Percentiles rank a stretch among this genome's conserved stretches.
Conservation (phyloP, 2,113 vertebrate genomes). For the Apus apus region DNA sequence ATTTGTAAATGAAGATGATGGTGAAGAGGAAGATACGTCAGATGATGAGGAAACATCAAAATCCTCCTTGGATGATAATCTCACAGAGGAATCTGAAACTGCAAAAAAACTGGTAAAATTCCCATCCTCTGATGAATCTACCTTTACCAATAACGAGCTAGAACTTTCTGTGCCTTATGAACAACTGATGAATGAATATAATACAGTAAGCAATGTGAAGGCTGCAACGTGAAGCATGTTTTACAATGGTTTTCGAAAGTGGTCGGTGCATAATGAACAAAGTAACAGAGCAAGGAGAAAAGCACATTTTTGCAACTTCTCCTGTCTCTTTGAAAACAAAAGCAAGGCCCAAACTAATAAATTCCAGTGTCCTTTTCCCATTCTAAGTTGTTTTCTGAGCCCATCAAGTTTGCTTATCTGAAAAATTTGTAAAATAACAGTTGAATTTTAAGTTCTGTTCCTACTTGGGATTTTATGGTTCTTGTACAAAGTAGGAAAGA, state of each 20-base stretch:
- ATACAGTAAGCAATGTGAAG: constrained; percentile 84
- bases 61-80: constrained; percentile 89
- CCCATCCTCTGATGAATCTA: constrained; percentile 85
- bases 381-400: constrained; percentile 21
- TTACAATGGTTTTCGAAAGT: constrained; percentile 7
- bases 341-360: constrained; percentile 30
- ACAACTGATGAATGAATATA: constrained; percentile 90
- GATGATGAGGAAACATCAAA: constrained; percentile 86
- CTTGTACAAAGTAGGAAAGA: constrained; percentile 28
- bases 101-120: constrained; percentile 79
- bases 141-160: constrained; percentile 85
- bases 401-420: neutral
- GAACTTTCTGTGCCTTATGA: constrained; percentile 90
- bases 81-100: constrained; percentile 71
- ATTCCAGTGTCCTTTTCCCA: neutral
- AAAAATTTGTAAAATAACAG: constrained; percentile 58
- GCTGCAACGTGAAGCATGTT: constrained; percentile 70
- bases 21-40: constrained; percentile 70
- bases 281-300: constrained; percentile 9
- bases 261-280: constrained; percentile 2
- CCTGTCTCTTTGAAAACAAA: constrained; percentile 25
- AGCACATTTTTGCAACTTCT: neutral
- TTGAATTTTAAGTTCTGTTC: constrained; percentile 14
- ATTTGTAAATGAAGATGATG: constrained; percentile 83
- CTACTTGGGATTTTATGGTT: neutral